These are phyloP conservation scores for Xylocopa sonorina DNA, from an alignment of 1,140 invertebrate genomes.

Conservation along the genomic window DNA sequence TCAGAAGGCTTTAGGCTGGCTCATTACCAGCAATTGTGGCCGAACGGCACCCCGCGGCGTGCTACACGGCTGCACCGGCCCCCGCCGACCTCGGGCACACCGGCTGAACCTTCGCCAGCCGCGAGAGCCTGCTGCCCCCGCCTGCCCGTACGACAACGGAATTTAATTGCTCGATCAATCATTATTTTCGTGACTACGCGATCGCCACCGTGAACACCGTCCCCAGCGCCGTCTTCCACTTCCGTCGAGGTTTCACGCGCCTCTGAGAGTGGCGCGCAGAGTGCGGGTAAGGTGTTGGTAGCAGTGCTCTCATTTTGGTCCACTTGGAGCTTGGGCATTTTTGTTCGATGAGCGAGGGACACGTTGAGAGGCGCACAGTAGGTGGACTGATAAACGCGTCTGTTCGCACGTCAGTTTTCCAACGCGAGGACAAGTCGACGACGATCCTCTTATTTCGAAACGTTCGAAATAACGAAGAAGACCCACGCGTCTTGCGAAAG, in stretches of 20 bases:
- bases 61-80: constrained; percentile 65
- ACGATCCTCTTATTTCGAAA: neutral
- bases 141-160: constrained; percentile 76
- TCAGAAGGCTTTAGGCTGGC: constrained; percentile 73
- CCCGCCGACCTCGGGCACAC: constrained; percentile 52
- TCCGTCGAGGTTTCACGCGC: neutral
- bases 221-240: constrained; percentile 2
- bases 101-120: constrained; percentile 46
- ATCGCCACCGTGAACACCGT: constrained; percentile 53
- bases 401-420: no score
- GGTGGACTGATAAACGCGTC: no score
- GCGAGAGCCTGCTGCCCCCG: constrained; percentile 57
- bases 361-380: no score
- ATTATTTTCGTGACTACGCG: constrained; percentile 73
- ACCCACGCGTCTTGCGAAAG: neutral
- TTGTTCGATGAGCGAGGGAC: no score
- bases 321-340: no score
- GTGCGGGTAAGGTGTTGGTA: no score
- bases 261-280: no score
- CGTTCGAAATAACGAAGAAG: no score
- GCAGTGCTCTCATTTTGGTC: no score
- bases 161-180: constrained; percentile 81
- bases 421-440: no score
- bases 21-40: constrained; percentile 81
- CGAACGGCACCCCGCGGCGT: constrained; percentile 74